Evolutionary conservation across 2,113 vertebrate species (phyloP), one percentile per base, ranked within the genome.

Genomic region (Sarotherodon lohbergeri): DNA sequence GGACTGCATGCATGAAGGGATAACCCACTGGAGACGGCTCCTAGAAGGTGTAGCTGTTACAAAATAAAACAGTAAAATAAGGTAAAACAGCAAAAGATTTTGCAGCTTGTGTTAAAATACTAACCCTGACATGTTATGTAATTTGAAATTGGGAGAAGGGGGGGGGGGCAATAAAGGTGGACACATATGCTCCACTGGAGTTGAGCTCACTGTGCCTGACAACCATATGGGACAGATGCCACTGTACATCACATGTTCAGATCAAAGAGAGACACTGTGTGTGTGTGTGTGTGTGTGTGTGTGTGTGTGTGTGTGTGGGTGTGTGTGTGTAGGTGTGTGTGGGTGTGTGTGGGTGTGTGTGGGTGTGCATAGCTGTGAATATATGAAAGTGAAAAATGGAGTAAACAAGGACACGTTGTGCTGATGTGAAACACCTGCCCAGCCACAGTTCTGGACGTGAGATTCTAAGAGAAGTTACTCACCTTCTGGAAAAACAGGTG

Each of bases 201-300:
- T 61, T 54, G n/a, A 86, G 80, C 87, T 82, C 29, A n/a, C 73
- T 61, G 81, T 80, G 81, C 80, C 81, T 82, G 81, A 79, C 61
- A 27, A 84, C 80, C 91, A 92, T 88, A 90, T 89, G 91, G 88
- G 82, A 91, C 84, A 89, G 91, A 93, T 90, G 91, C 83, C 17
- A 85, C 86, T 76, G 61, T 46, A 82, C 76, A 16, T 71, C 66
- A 43, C 66, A 71, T 71, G 66, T 86, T 36, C 32, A 71, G 54
- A 94, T 95, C 94, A 94, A 94, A 94, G 89, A 29, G 56, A 68
- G 73, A 80, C 29, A 76, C 6, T 29, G 24, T 57, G 55, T 3
- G 12, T 73, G 59, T 34, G 59, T 59, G 24, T 16, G 27, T 16
- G 24, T 27, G 22, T 22, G 22, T 22, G 22, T 22, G 36, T 73